Evolutionary conservation across 2,113 vertebrate species (phyloP).

Genomic region (Pungitius pungitius): DNA sequence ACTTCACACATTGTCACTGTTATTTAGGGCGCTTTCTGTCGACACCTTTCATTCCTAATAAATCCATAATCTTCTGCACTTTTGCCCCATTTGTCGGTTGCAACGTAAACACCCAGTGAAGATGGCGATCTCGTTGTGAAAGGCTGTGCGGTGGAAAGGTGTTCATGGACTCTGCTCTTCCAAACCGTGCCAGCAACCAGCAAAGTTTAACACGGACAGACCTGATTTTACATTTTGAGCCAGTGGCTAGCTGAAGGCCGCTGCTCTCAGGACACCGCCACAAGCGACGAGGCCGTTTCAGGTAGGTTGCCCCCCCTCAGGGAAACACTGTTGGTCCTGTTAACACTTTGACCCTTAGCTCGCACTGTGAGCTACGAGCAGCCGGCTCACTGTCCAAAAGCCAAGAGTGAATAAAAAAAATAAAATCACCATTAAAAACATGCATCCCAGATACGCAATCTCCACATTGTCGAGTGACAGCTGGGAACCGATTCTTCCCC

Average conservation of each 20-base stretch:
- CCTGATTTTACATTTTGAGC: not conserved
- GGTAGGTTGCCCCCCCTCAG: no score
- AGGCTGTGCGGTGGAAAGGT: not conserved
- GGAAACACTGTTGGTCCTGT: not conserved
- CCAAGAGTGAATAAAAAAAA: no score
- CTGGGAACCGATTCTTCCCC: constrained; percentile 3
- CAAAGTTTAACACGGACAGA: not conserved
- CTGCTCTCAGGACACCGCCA: no score
- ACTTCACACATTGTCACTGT: constrained; percentile 57
- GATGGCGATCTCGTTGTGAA: constrained; percentile 1
- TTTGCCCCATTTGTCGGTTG: not conserved
- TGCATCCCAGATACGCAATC: not conserved
- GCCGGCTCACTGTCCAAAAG: not conserved
- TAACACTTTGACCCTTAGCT: no score
- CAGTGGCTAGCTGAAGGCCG: not conserved
- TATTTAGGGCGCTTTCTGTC: constrained; percentile 46
- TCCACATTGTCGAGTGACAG: constrained; percentile 21
- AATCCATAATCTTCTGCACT: constrained; percentile 38
- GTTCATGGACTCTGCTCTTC: constrained; percentile 9
- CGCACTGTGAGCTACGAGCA: no score
- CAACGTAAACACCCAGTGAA: not conserved
- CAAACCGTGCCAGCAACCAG: not conserved
- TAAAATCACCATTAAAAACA: not conserved
- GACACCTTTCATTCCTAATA: constrained; percentile 56
- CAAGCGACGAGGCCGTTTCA: no score